Evolutionary conservation across 2,113 vertebrate genomes (phyloP).

Genomic region (Pogonocichla stellata): DNA sequence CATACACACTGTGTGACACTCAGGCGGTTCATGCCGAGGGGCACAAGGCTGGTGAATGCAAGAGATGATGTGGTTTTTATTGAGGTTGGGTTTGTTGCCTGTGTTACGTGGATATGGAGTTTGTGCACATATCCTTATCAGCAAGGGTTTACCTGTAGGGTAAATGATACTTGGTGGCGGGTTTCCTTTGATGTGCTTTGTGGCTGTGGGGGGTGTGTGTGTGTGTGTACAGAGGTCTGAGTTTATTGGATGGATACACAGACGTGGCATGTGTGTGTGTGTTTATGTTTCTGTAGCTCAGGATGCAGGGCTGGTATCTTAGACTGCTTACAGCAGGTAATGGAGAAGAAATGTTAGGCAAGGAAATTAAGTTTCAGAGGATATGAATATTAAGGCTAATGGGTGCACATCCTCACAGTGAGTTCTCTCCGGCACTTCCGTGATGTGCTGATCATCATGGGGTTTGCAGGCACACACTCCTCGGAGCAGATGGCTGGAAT

Average conservation of each 20-base stretch:
- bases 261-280: neutral
- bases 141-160: neutral
- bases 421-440: neutral
- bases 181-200: neutral
- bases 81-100: neutral
- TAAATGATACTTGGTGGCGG: accelerated
- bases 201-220: accelerated
- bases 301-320: neutral
- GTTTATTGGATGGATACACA: neutral
- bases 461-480: neutral
- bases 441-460: accelerated
- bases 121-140: neutral
- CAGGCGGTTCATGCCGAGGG: neutral
- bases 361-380: neutral
- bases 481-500: neutral
- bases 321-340: neutral
- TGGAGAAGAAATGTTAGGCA: neutral
- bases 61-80: neutral
- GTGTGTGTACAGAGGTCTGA: neutral
- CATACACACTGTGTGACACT: accelerated
- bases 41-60: accelerated
- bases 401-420: neutral
- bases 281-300: neutral
- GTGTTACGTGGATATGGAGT: neutral
- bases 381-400: neutral